These are phyloP conservation scores for Notothenia rossii DNA, from an alignment of 2,113 vertebrate genomes.

Conservation along the genomic window DNA sequence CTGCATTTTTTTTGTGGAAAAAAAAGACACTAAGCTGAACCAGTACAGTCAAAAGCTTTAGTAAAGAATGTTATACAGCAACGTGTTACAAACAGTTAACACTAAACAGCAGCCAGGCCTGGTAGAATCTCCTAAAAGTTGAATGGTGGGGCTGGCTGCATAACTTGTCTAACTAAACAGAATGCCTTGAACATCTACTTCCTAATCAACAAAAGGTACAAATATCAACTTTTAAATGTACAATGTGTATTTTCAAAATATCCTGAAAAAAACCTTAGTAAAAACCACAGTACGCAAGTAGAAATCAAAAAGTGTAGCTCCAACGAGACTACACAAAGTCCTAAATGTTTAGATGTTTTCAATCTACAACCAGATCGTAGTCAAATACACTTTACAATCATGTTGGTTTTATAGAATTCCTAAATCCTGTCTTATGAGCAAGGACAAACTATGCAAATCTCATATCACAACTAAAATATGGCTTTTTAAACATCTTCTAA, in stretches of 20 bases:
- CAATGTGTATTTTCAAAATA: conserved; percentile 36
- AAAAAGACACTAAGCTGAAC: conserved; percentile 14
- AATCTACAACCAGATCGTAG: not conserved
- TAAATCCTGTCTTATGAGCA: not conserved
- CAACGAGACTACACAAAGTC: not conserved
- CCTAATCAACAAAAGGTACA: conserved; percentile 6
- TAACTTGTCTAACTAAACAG: conserved; percentile 1
- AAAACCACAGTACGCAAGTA: conserved; percentile 3
- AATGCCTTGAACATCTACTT: conserved; percentile 1
- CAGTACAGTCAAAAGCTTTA: conserved; percentile 40
- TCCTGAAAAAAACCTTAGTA: conserved; percentile 4
- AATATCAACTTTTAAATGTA: not conserved
- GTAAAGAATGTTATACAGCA: not conserved
- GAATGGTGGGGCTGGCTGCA: not conserved
- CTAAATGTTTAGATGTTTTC: not conserved
- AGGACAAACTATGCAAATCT: not conserved
- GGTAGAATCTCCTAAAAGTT: not conserved
- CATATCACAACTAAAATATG: not conserved
- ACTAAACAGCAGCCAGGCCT: conserved; percentile 1
- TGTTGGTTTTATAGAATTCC: not conserved
- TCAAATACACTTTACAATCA: not conserved
- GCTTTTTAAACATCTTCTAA: not conserved
- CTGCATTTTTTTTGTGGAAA: not conserved
- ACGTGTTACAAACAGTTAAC: conserved; percentile 30
- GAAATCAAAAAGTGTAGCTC: not conserved